Base-by-base conservation (phyloP, 2,797 vertebrate species). In the Channa striata region DNA sequence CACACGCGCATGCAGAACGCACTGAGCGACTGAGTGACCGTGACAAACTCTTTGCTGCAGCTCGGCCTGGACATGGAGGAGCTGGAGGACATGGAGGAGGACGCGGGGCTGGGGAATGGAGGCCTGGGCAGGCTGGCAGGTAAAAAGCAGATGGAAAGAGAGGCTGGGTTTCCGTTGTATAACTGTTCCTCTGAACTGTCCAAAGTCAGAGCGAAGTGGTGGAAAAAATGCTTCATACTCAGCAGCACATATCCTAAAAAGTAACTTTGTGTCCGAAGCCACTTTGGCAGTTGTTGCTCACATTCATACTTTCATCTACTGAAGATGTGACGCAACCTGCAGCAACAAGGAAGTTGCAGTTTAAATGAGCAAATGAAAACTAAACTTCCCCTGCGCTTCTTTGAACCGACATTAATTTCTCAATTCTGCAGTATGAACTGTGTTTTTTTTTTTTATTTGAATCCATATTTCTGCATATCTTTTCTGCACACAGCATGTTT, bases 41-140 rank as follows among this genome's bases (percentile, higher is more conserved):
- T 50, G 7, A 19, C 17, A 8, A 17, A 11, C 16, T 9, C 4
- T 46, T 59, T 73, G 8, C n/a, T 66, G 11, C 17, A 99, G 97
- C 94, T 99, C 0, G 98, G 98, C 20, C 80, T 99, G 93, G 97
- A 99, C 86, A 98, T 99, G 88, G 98, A 99, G 77, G 97, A 99
- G 91, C 91, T 99, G 88, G 97, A 99, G 89, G 98, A 98, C 81
- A 95, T 99, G 48, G 98, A 99, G 87, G 97, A 98, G 90, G 98
- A 99, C 33, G 98, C 98, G 0, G 98, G 98, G 1, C 94, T 99
- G 16, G 98, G 98, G 30, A 99, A 99, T 0, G 98, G 98, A n/a
- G 98, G 98, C 5, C 94, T 99, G 12, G 98, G 98, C 37, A 92
- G 98, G 74, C 95, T 99, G 57, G 98, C 98, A 87, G 98, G 97